Evolutionary conservation across 2,888 invertebrate species (phyloP), one percentile per base, ranked within the genome.

Genomic region (Chloromyia formosa): DNA sequence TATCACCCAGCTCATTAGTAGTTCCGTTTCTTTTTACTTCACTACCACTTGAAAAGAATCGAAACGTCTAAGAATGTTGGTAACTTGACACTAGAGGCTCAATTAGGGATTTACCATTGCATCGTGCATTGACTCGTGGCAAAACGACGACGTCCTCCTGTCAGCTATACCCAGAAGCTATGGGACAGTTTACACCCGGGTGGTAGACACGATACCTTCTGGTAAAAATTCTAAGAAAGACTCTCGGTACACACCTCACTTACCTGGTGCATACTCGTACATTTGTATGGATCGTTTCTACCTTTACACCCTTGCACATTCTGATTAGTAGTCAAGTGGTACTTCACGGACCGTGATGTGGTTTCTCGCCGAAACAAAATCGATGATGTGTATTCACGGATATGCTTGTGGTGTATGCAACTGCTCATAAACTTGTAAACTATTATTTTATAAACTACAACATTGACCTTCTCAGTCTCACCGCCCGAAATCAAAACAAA

Each of bases 401-500:
- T 49, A n/a, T 12, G 12, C 49, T 12, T 7, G 49, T 35, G 27
- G 27, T 49, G 16, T 10, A 7, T 5, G 12, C 42, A 42, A 12
- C 5, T 49, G 49, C 3, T 3, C 16, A 49, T 12, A 49, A 12
- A 49, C 12, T 2, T n/a, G n/a, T n/a, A n/a, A n/a, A n/a, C n/a
- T n/a, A n/a, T n/a, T n/a, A n/a, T n/a, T n/a, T n/a, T n/a, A n/a
- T n/a, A n/a, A n/a, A 45, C 45, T 66, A 66, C 42, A 45, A 20
- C 66, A 66, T 66, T 66, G 66, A 66, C 66, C 66, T 66, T 66
- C 49, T n/a, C 49, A 14, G 14, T 40, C n/a, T n/a, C n/a, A n/a
- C n/a, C 66, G 45, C 45, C 66, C 49, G 22, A 66, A 66, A 69
- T 56, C 69, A 35, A 69, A 69, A 69, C 56, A 69, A 69, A 54